Base-by-base conservation (phyloP, 2,797 vertebrate genomes). In the Parauchenoglanis ngamensis region DNA sequence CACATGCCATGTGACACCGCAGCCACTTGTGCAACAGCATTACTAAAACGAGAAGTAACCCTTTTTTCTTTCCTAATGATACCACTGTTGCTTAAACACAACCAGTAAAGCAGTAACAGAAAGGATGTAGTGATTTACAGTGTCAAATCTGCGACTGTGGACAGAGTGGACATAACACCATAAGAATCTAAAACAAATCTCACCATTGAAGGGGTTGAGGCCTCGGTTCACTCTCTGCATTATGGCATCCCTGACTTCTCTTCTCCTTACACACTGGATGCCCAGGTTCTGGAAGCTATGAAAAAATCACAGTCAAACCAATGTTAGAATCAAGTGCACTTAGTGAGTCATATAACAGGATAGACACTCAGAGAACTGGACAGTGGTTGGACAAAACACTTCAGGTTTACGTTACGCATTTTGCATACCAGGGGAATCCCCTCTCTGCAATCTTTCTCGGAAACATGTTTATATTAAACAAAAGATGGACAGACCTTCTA, bases 211-310 rank as follows among this genome's bases (percentile, higher is more conserved):
- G 80, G 98, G 98, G 94, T 99, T 99, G 93, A 99, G 97, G 85
- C 96, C 96, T 94, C 95, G 95, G 0, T 92, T 92, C 85, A 98
- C 96, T 92, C 98, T 95, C 94, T 97, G 96, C 88, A 96, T 70
- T 92, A 99, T 97, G 0, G 98, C 98, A 44, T 99, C 98, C 91
- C 96, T 98, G 87, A 99, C 96, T 90, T 99, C 98, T 93, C 96
- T 97, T 93, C 98, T 97, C 92, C 97, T 96, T 91, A 99, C 98
- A 91, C 98, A 99, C 90, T 99, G 98, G 94, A 99, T 99, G 4
- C 98, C 98, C 94, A 99, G 93, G 91, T 99, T 99, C 95, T 99
- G 98, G 94, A 99, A 99, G 90, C 98, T 99, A 80, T 78, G 5
- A 85, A 85, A 91, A 0, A 35, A 21, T 35, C n/a, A 52, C 1